Conservation (phyloP, 2,888 invertebrate genomes). For the Pyrochroa serraticornis region DNA sequence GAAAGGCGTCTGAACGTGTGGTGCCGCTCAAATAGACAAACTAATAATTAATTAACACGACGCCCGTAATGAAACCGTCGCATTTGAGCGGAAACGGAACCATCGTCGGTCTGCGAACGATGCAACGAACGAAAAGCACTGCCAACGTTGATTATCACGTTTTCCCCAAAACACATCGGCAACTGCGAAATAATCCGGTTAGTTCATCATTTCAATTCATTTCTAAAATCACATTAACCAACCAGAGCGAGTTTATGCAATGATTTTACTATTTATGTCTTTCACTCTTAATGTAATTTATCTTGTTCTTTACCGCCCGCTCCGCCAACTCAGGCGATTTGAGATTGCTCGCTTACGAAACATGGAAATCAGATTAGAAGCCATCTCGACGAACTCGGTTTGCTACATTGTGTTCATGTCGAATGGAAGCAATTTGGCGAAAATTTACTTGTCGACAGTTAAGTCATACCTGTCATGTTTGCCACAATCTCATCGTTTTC, state of each 20-base stretch:
- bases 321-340: conserved; percentile 19
- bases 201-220: conserved; percentile 43
- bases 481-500: neutral
- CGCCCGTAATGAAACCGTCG: conserved; percentile 11
- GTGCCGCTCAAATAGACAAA: neutral
- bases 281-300: conserved; percentile 39
- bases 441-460: conserved; percentile 1
- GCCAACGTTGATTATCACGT: conserved; percentile 26
- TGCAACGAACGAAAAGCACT: conserved; percentile 16
- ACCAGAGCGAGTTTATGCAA: conserved; percentile 40
- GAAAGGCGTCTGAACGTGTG: neutral
- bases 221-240: conserved; percentile 40
- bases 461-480: conserved; percentile 1
- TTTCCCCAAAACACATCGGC: conserved; percentile 24
- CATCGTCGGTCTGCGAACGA: conserved; percentile 9
- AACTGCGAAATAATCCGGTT: conserved; percentile 37
- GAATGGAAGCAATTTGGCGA: conserved; percentile 8
- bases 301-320: conserved; percentile 30
- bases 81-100: conserved; percentile 15
- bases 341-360: conserved; percentile 28
- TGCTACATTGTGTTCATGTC: conserved; percentile 11
- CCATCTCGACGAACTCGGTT: conserved; percentile 28
- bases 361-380: conserved; percentile 31
- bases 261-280: conserved; percentile 43
- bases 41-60: conserved; percentile 6